phyloP scores from a whole-genome alignment of 1,140 invertebrate genomes.

The Pseudomyrmex sp. region DNA sequence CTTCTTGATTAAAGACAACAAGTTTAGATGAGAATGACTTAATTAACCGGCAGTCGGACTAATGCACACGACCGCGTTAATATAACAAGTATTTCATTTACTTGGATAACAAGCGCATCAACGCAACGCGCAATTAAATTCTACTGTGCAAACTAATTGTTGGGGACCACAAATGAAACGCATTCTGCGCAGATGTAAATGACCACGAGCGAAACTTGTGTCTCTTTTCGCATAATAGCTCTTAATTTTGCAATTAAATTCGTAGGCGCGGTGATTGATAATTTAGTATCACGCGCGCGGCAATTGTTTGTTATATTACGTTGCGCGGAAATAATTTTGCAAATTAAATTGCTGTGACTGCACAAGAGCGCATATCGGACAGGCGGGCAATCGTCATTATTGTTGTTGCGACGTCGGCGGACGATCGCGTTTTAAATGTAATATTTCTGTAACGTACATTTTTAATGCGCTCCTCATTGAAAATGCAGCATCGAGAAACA shows the following conservation, averaged over 20 bases:
- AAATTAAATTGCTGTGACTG: constrained; percentile 16
- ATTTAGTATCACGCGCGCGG: constrained; percentile 18
- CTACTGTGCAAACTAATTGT: constrained; percentile 54
- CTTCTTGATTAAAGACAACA: background rate
- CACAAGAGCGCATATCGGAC: background rate
- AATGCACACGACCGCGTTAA: constrained; percentile 8
- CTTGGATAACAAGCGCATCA: constrained; percentile 46
- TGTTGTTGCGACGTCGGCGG: background rate
- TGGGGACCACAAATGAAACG: constrained; percentile 35
- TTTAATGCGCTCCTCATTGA: too few relatives aligned
- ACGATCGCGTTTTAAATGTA: too few relatives aligned
- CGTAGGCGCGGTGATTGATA: constrained; percentile 31
- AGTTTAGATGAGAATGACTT: constrained; percentile 30
- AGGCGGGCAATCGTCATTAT: constrained; percentile 19
- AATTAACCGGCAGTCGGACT: constrained; percentile 37
- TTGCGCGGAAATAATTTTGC: constrained; percentile 38
- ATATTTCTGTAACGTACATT: too few relatives aligned
- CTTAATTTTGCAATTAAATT: constrained; percentile 56
- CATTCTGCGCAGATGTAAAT: constrained; percentile 29
- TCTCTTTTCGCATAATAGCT: constrained; percentile 54
- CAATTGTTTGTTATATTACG: constrained; percentile 35
- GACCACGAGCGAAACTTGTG: constrained; percentile 2
- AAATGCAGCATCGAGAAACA: too few relatives aligned
- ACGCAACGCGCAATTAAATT: constrained; percentile 52
- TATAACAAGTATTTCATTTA: constrained; percentile 47